Evolutionary conservation across 2,888 invertebrate genomes (phyloP), one percentile per base, ranked within the genome.

Genomic region (Philaethria dido): DNA sequence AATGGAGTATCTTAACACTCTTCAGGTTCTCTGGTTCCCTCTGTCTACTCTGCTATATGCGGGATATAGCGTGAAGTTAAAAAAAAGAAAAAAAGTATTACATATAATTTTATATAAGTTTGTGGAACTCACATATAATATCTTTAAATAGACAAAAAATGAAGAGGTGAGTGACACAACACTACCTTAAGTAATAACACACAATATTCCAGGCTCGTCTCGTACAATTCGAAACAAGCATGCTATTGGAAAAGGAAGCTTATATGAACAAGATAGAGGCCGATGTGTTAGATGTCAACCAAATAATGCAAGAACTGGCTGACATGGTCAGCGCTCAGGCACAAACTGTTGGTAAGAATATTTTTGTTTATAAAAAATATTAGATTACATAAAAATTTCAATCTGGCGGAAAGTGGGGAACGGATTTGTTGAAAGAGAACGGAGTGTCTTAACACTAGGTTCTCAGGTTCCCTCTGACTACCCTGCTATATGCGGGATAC

Each of bases 241-340:
- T 98, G 93, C 84, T 97, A 65, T 77, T 96, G 44, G 98, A 98
- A 77, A 94, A 96, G 59, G 97, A 98, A 79, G 94, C 95, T 11
- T 95, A 96, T 80, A 95, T 98, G 72, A 94, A 94, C 76, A 95
- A 95, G 81, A 96, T 98, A 59, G 98, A 98, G 83, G 94, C 95
- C 0, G 96, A 97, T 81, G 95, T 97, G 62, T 85, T 97, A 69
- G 97, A 98, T 84, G 95, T 97, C 6, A 96, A 96, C 84, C 94
- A 96, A 83, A 96, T 97, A 70, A 97, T 97, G 96, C 94, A 95
- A 66, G 95, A 96, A 54, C 86, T 98, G 42, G 94, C 95, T 1
- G 93, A 93, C 11, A 87, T 97, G 82, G 95, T 97, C n/a, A 88
- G 94, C 74, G 93, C 94, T 72, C 97, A 98, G 84, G 94, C 94